Evolutionary conservation across 2,888 invertebrate genomes (phyloP).

Genomic region (Pyrrhosoma nymphula): DNA sequence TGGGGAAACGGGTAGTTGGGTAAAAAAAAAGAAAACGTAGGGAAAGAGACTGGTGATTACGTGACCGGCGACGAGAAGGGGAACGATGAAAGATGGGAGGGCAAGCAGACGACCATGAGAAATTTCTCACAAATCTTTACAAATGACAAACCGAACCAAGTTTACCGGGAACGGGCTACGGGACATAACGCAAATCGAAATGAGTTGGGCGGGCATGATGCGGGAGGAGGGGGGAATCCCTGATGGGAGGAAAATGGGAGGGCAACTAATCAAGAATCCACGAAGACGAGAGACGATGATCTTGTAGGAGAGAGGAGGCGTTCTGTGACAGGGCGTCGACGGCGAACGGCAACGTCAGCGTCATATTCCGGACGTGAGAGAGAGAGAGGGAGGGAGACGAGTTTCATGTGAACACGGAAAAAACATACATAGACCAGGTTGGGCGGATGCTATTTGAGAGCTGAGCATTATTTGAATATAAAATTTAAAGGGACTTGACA

Average conservation of each 20-base stretch:
- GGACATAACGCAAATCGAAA: not conserved
- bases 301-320: constrained; percentile 63
- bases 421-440: not conserved
- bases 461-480: not conserved
- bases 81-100: not conserved
- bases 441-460: not conserved
- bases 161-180: not conserved
- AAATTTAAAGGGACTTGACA: not conserved
- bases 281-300: constrained; percentile 36
- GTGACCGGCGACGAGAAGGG: not conserved
- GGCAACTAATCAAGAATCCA: not conserved
- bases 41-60: not conserved
- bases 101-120: not conserved
- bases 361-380: constrained; percentile 59
- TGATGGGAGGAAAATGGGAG: not conserved
- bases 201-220: not conserved
- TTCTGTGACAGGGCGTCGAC: constrained; percentile 51
- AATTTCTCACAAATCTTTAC: not conserved
- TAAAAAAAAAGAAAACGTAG: not conserved
- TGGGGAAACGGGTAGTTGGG: too few species aligned
- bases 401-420: constrained; percentile 36
- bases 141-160: not conserved
- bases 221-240: not conserved
- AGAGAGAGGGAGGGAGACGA: constrained; percentile 66
- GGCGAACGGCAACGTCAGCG: constrained; percentile 57